Evolutionary conservation across 2,113 vertebrate genomes (phyloP).

Genomic region (Oreotrochilus melanogaster): DNA sequence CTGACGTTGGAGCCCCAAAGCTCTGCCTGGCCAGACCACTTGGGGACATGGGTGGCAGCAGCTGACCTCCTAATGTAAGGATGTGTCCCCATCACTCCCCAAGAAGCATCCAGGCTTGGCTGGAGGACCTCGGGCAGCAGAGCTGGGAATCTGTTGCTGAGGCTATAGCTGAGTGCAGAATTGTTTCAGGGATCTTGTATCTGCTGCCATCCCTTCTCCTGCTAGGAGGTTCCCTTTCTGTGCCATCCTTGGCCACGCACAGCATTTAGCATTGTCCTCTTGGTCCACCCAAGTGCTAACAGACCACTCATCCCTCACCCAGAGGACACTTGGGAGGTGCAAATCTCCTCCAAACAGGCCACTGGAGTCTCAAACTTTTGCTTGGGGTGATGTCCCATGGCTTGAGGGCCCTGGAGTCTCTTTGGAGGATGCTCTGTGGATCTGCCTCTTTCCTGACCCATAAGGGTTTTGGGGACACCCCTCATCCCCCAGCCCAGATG

Average conservation of each 20-base stretch:
- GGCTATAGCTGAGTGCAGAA: rapidly evolving
- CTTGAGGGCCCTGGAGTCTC: not conserved
- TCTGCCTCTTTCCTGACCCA: not conserved
- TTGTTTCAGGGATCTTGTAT: not conserved
- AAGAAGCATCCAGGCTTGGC: not conserved
- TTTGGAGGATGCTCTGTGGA: not conserved
- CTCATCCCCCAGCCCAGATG: too few relatives aligned
- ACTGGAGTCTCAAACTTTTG: not conserved
- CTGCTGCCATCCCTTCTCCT: not conserved
- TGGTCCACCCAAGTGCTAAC: not conserved
- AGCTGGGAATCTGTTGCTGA: not conserved
- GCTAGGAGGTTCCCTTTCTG: rapidly evolving
- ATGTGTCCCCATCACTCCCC: not conserved
- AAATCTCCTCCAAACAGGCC: not conserved
- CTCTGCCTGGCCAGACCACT: not conserved
- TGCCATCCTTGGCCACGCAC: not conserved
- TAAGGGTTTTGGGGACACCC: too few relatives aligned
- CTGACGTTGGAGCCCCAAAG: not conserved
- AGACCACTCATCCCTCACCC: not conserved
- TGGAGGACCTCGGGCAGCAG: not conserved
- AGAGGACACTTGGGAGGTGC: not conserved
- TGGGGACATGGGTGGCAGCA: not conserved
- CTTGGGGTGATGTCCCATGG: rapidly evolving
- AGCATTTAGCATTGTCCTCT: not conserved
- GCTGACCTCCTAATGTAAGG: not conserved